Evolutionary conservation across 2,888 invertebrate species (phyloP).

Genomic region (Coelinius sp.): DNA sequence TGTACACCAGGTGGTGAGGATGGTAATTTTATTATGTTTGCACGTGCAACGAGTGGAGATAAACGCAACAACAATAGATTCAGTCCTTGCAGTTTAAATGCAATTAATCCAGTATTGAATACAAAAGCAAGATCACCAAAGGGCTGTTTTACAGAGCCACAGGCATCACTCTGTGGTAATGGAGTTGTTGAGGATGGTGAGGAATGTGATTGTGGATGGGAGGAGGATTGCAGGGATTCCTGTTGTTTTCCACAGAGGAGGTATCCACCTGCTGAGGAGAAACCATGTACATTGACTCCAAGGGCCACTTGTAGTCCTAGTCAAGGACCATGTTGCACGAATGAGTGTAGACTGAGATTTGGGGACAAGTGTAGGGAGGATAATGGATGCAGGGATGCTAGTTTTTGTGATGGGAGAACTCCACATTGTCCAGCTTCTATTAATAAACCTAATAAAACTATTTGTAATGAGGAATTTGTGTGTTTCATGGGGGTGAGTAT

Average conservation of each 20-base stretch:
- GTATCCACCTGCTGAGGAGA: slow-evolving; percentile 82
- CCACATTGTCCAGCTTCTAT: slow-evolving; percentile 93
- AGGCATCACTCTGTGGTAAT: slow-evolving; percentile 97
- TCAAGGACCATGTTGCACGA: slow-evolving; percentile 96
- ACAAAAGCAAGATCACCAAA: slow-evolving; percentile 90
- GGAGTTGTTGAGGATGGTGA: slow-evolving; percentile 97
- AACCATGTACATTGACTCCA: slow-evolving; percentile 89
- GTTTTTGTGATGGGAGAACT: slow-evolving; percentile 90
- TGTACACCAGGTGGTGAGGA: slow-evolving; percentile 96
- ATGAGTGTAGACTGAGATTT: slow-evolving; percentile 86
- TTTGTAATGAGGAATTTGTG: slow-evolving; percentile 97
- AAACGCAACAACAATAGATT: slow-evolving; percentile 98
- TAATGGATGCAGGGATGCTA: slow-evolving; percentile 93
- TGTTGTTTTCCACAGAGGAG: slow-evolving; percentile 94
- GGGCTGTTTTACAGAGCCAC: slow-evolving; percentile 95
- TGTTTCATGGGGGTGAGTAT: slow-evolving; percentile 93
- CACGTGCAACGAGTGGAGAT: slow-evolving; percentile 97
- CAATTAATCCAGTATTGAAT: slow-evolving; percentile 93
- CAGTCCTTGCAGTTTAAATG: slow-evolving; percentile 88
- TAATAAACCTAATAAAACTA: slow-evolving; percentile 93
- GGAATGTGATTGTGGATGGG: slow-evolving; percentile 99
- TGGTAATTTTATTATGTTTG: slow-evolving; percentile 99
- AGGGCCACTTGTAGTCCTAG: slow-evolving; percentile 85
- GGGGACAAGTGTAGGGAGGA: slow-evolving; percentile 92
- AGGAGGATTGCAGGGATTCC: slow-evolving; percentile 93